Evolutionary conservation across 2,888 invertebrate species (phyloP).

Genomic region (Brachyopa scutellaris): DNA sequence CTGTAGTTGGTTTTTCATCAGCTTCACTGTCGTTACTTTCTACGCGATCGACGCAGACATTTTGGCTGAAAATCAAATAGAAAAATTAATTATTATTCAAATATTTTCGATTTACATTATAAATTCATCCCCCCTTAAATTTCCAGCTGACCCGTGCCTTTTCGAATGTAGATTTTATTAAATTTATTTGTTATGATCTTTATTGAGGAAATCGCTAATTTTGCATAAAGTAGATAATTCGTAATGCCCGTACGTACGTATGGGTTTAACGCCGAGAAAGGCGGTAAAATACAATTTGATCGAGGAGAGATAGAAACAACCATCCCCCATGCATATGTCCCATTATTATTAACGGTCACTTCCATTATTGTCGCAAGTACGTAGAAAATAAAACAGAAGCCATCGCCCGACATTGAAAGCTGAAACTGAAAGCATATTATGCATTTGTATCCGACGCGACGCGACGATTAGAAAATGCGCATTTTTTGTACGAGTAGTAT

Average conservation of each 20-base stretch:
- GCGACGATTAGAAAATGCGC: conserved; percentile 15
- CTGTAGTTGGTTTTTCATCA: conserved; percentile 70
- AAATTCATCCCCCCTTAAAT: neutral
- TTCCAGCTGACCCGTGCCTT: neutral
- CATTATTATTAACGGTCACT: conserved; percentile 15
- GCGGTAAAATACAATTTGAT: conserved; percentile 13
- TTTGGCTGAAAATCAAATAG: conserved; percentile 82
- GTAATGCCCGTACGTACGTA: conserved; percentile 7
- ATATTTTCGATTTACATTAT: neutral
- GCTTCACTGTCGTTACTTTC: conserved; percentile 76
- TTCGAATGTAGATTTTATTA: conserved; percentile 27
- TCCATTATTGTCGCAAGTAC: conserved; percentile 1
- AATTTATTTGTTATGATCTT: conserved; percentile 37
- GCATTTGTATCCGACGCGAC: conserved; percentile 17
- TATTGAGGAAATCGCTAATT: conserved; percentile 70
- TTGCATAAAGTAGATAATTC: conserved; percentile 64
- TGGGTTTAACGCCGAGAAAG: conserved; percentile 57
- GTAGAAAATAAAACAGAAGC: conserved; percentile 29
- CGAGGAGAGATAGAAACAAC: conserved; percentile 2
- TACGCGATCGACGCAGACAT: conserved; percentile 85
- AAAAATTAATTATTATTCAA: neutral
- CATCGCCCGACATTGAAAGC: conserved; percentile 69
- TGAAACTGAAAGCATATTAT: conserved; percentile 43
- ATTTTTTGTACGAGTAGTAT: neutral
- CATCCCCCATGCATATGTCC: neutral